Conservation (phyloP, 2,888 invertebrate species). For the Drosophila lutescens region DNA sequence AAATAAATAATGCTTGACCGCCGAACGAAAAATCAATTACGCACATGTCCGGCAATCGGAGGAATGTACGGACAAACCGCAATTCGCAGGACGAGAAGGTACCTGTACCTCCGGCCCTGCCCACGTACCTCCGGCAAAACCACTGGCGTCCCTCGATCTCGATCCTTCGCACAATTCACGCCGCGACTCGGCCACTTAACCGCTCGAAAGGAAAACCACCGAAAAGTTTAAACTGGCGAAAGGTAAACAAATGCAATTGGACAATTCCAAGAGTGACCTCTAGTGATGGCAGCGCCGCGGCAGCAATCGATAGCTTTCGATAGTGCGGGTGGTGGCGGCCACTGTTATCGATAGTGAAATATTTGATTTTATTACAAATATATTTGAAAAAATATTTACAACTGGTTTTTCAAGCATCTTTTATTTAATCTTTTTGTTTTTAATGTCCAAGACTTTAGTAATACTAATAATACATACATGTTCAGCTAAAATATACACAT, state of each 20-base stretch:
- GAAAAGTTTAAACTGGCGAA: constrained; percentile 40
- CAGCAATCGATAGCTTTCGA: not conserved
- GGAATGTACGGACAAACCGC: no score
- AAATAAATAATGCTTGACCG: constrained; percentile 27
- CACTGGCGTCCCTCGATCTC: not conserved
- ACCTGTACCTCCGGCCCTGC: not conserved
- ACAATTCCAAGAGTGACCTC: constrained; percentile 53
- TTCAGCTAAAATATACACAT: not conserved
- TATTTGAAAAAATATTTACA: not conserved
- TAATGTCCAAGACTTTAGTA: no score
- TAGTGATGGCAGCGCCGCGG: constrained; percentile 46
- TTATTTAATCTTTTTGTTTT: no score
- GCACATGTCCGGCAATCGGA: constrained; percentile 43
- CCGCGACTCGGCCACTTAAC: constrained; percentile 8
- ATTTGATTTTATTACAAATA: not conserved
- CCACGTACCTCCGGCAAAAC: constrained; percentile 15
- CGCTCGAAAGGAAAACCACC: constrained; percentile 30
- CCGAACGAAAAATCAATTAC: constrained; percentile 52
- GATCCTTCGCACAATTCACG: constrained; percentile 26
- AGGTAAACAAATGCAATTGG: constrained; percentile 58
- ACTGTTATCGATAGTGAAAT: not conserved
- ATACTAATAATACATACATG: no score
- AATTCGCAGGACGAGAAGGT: not conserved
- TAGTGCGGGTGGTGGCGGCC: not conserved
- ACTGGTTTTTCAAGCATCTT: no score